These are phyloP conservation scores for Mus minutoides DNA, from an alignment of 2,797 vertebrate species.

Conservation along the genomic window DNA sequence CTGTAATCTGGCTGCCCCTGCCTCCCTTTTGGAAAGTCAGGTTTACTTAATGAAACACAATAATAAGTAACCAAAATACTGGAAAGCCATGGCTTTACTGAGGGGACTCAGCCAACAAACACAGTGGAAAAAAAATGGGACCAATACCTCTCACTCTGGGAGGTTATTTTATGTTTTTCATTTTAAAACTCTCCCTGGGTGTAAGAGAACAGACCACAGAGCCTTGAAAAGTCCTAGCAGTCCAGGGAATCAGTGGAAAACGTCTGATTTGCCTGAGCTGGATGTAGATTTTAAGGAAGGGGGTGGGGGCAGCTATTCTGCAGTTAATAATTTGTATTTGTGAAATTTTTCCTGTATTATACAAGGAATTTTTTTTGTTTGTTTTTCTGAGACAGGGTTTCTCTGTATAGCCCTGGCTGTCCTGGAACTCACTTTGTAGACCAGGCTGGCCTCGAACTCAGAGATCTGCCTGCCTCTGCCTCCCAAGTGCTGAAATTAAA, in stretches of 20 bases:
- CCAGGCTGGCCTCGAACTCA: no score
- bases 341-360: constrained; percentile 19
- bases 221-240: not conserved
- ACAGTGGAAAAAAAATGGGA: constrained; percentile 69
- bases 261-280: not conserved
- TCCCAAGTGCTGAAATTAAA: no score
- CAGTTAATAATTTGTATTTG: constrained; percentile 39
- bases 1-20: constrained; percentile 45
- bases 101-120: constrained; percentile 58
- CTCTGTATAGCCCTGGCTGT: no score
- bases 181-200: constrained; percentile 51
- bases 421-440: no score
- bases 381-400: no score
- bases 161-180: not conserved
- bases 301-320: not conserved
- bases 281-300: not conserved
- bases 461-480: no score
- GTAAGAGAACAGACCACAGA: not conserved
- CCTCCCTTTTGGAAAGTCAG: constrained; percentile 4
- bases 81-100: constrained; percentile 34
- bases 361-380: not conserved
- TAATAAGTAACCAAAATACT: constrained; percentile 52
- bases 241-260: not conserved
- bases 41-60: constrained; percentile 63
- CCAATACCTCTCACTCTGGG: constrained; percentile 26